These are phyloP conservation scores for Lampris megalopsis DNA, from an alignment of 2,113 vertebrate genomes.

Conservation along the genomic window DNA sequence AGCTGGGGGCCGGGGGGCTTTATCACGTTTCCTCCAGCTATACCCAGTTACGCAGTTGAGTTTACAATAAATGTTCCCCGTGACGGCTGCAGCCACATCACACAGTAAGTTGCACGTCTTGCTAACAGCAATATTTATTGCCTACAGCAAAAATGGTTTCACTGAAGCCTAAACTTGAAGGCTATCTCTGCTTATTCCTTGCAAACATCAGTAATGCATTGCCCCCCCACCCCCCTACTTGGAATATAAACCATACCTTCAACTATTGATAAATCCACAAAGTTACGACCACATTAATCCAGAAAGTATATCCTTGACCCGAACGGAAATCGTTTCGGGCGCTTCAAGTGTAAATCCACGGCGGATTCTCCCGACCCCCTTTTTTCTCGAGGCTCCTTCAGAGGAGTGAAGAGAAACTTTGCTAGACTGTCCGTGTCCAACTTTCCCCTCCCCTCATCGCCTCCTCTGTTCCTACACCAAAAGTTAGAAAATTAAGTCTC, in stretches of 20 bases:
- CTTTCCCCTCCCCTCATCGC: slow-evolving; percentile 72
- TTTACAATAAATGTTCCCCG: too few species aligned
- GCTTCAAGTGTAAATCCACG: slow-evolving; percentile 64
- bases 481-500: slow-evolving; percentile 22
- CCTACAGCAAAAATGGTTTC: not conserved
- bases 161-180: not conserved
- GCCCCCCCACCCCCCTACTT: not conserved
- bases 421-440: slow-evolving; percentile 67
- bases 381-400: slow-evolving; percentile 53
- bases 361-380: slow-evolving; percentile 24
- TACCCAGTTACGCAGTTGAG: too few species aligned
- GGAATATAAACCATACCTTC: slow-evolving; percentile 73
- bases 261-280: slow-evolving; percentile 69
- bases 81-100: too few species aligned
- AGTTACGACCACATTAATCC: slow-evolving; percentile 76
- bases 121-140: too few species aligned
- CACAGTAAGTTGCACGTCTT: too few species aligned
- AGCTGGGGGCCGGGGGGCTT: not conserved
- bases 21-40: too few species aligned
- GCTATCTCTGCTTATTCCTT: not conserved
- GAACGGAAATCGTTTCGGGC: not conserved
- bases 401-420: slow-evolving; percentile 69
- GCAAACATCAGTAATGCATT: not conserved
- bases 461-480: slow-evolving; percentile 7
- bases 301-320: slow-evolving; percentile 28